Base-by-base conservation (phyloP, 2,113 vertebrate species). In the Hippocampus zosterae region DNA sequence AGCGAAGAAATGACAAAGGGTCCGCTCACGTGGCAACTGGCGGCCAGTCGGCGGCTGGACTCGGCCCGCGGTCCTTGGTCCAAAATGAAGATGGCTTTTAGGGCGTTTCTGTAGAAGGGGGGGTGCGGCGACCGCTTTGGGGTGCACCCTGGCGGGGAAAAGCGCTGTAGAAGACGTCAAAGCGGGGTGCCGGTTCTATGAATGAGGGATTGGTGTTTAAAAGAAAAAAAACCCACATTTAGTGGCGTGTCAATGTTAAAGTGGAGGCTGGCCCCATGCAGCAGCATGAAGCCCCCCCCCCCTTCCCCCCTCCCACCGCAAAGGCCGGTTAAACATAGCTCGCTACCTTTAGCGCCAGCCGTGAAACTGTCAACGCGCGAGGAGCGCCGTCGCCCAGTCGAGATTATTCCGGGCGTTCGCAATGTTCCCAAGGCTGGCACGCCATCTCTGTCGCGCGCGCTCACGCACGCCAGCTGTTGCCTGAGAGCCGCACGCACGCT, bases 291-390 rank as follows among this genome's bases (percentile, higher is more conserved):
- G 57, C 15, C 57, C 5, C 16, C 55, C 27, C 23, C 3, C 55
- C 23, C 16, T 4, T 3, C 5, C 27, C 18, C 33, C 10, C 19
- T 23, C 12, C 19, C 41, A 3, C n/a, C 42, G 88, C 84, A 89
- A 90, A 89, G 76, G 75, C 82, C 67, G 70, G 84, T 82, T 91
- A 91, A 88, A 92, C 91, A 92, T 91, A 91, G 86, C 85, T 59
- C 8, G 21, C 61, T 67, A 65, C 83, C 81, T 65, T 79, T 23
- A 77, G 83, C 81, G 80, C 41, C 41, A n/a, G 12, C 74, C 29
- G 15, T 57, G 48, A 73, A 52, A 72, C 74, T 68, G 74, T 68
- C 63, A 25, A 67, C 56, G 9, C 12, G 69, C 19, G 65, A 68
- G 73, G 75, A 37, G 79, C 71, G 5, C 63, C 75, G 64, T 72